Conservation (phyloP, 2,113 vertebrate species). For the Anser brachyrhynchus region DNA sequence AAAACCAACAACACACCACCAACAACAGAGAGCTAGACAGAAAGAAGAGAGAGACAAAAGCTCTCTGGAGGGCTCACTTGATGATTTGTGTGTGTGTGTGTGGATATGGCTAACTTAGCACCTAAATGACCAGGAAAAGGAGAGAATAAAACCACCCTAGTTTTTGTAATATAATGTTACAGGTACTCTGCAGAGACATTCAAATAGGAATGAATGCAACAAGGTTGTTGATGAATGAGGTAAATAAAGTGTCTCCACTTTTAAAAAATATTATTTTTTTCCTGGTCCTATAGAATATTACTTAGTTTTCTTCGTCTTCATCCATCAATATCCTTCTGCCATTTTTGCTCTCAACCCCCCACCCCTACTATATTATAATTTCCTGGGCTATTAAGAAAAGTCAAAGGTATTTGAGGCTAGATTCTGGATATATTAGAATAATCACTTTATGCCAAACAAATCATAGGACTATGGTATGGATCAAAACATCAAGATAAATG, state of each 20-base stretch:
- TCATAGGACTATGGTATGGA: neutral
- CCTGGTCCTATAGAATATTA: neutral
- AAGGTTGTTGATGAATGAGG: neutral
- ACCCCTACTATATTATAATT: neutral
- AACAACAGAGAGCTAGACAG: neutral
- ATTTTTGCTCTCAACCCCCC: neutral
- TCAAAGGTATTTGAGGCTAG: neutral
- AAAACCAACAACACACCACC: neutral
- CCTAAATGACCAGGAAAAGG: neutral
- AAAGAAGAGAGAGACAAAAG: neutral
- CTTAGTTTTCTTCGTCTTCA: neutral
- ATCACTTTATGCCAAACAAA: neutral
- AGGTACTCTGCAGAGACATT: neutral
- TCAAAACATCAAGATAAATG: fast-evolving
- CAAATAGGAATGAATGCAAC: neutral
- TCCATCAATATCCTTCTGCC: neutral
- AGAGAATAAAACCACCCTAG: neutral
- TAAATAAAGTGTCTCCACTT: neutral
- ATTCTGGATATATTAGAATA: neutral
- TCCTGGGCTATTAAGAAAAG: neutral
- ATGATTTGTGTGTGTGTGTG: neutral
- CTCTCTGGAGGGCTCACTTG: neutral
- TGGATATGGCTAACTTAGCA: neutral
- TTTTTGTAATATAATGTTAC: neutral
- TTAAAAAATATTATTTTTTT: neutral